phyloP scores from a whole-genome alignment of 2,797 vertebrate genomes.

The Manis javanica region DNA sequence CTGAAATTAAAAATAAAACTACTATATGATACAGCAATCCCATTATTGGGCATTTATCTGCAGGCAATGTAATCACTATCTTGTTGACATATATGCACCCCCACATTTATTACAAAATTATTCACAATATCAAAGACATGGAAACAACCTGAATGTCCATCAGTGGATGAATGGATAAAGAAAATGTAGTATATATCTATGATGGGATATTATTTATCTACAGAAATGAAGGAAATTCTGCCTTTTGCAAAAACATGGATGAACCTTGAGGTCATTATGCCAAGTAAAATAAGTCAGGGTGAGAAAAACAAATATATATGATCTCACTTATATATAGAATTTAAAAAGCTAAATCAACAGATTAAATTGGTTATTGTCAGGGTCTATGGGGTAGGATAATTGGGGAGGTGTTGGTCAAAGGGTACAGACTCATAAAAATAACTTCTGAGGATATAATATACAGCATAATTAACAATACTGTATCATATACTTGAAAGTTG shows the following conservation, averaged over 20 bases:
- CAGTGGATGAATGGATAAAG: not conserved
- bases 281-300: not conserved
- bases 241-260: not conserved
- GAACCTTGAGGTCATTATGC: not conserved
- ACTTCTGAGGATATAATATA: not conserved
- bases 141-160: not conserved
- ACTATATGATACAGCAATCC: not conserved
- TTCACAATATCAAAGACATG: not conserved
- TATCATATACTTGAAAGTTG: not conserved
- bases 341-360: not conserved
- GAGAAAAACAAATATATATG: not conserved
- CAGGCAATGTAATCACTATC: not conserved
- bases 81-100: not conserved
- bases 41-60: not conserved
- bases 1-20: constrained; percentile 3
- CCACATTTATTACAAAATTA: not conserved
- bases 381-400: not conserved
- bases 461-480: not conserved
- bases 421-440: not conserved
- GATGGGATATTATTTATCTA: not conserved
- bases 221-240: not conserved
- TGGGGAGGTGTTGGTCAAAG: not conserved
- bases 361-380: not conserved
- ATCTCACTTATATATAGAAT: not conserved
- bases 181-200: not conserved